Evolutionary conservation across 2,797 vertebrate genomes (phyloP).

Genomic region (Chelon labrosus): DNA sequence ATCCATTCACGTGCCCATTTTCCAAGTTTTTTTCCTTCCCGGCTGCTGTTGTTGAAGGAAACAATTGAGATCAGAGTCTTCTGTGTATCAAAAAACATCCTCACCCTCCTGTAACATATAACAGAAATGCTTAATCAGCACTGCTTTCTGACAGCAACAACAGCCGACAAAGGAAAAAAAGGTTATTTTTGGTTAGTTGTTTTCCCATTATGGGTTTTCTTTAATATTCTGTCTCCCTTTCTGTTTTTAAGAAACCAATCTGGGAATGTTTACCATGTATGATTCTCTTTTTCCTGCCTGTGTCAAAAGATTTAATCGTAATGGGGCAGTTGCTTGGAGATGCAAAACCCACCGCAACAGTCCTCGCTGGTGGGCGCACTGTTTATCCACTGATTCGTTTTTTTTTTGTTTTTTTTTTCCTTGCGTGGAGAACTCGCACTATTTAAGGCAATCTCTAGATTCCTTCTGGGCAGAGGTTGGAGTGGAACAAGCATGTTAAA

Average conservation of each 20-base stretch:
- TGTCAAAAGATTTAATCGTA: constrained; percentile 76
- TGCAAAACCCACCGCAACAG: constrained; percentile 56
- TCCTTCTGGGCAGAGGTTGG: not conserved
- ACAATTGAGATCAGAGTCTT: constrained; percentile 59
- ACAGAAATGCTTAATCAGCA: constrained; percentile 31
- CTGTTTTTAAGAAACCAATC: constrained; percentile 75
- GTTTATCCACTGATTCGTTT: constrained; percentile 17
- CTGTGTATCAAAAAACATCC: constrained; percentile 48
- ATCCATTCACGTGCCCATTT: constrained; percentile 53
- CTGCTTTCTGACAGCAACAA: constrained; percentile 37
- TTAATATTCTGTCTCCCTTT: constrained; percentile 60
- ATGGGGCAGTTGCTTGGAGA: constrained; percentile 72
- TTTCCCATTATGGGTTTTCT: constrained; percentile 38
- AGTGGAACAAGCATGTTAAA: not conserved
- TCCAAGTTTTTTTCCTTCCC: constrained; percentile 57
- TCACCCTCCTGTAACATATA: constrained; percentile 25
- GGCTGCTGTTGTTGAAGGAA: constrained; percentile 60
- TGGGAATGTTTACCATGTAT: constrained; percentile 77
- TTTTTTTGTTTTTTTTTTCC: not conserved
- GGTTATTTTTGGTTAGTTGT: not conserved
- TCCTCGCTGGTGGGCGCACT: constrained; percentile 3
- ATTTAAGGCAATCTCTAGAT: not conserved
- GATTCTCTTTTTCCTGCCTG: constrained; percentile 66
- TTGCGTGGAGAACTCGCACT: not conserved
- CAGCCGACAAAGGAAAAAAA: constrained; percentile 7